Percentiles rank a stretch among this genome's conserved stretches.
These are phyloP conservation scores for Arenaria interpres DNA, from an alignment of 2,113 vertebrate species.

Conservation along the genomic window DNA sequence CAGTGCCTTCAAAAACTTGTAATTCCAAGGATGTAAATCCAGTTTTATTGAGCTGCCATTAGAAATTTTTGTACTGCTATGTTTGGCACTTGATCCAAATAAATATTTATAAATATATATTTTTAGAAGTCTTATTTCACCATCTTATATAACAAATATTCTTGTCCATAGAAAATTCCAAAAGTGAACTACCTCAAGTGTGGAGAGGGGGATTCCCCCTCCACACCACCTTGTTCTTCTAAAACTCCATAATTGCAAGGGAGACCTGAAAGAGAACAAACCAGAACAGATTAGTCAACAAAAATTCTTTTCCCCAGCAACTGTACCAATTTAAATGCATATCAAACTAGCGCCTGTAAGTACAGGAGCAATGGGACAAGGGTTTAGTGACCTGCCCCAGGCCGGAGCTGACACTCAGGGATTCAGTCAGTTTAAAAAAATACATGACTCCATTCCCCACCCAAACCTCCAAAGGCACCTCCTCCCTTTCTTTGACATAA, in stretches of 20 bases:
- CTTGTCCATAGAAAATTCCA: conserved; percentile 73
- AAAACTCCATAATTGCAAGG: conserved; percentile 97
- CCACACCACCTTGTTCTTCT: conserved; percentile 80
- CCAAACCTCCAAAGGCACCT: neutral
- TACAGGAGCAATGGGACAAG: neutral
- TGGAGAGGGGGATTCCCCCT: conserved; percentile 87
- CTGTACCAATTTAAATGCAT: neutral
- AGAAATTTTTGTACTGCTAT: conserved; percentile 66
- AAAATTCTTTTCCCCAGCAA: neutral
- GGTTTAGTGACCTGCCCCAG: neutral
- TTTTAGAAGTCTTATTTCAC: conserved; percentile 64
- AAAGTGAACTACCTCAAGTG: conserved; percentile 75
- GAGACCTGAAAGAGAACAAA: conserved; percentile 78
- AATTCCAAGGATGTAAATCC: conserved; percentile 70
- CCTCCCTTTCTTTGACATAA: neutral
- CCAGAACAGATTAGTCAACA: neutral
- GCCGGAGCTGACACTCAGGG: neutral
- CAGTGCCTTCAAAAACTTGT: conserved; percentile 78
- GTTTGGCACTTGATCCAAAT: conserved; percentile 79
- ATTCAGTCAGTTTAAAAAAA: neutral
- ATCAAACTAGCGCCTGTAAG: neutral
- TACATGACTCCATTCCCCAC: neutral
- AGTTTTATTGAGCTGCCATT: conserved; percentile 78
- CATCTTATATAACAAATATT: conserved; percentile 78
- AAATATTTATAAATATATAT: conserved; percentile 80